Evolutionary conservation across 2,888 invertebrate species (phyloP).

Genomic region (Ochlodes sylvanus): DNA sequence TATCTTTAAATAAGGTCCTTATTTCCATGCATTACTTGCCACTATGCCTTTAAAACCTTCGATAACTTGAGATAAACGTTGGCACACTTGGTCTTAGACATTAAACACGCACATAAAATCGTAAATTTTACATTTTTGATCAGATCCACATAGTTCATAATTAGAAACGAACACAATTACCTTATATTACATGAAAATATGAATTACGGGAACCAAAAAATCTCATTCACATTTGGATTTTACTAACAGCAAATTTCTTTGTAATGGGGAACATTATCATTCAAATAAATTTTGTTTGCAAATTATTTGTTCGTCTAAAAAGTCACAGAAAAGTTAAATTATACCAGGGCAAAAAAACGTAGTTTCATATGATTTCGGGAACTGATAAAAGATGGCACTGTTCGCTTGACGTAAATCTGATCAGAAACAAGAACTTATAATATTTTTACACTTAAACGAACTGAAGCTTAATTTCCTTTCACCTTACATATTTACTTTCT

Average conservation of each 20-base stretch:
- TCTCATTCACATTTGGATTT: not conserved
- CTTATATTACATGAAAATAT: slow-evolving; percentile 22
- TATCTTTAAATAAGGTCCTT: too few relatives aligned
- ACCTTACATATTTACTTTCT: too few relatives aligned
- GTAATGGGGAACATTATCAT: slow-evolving; percentile 6
- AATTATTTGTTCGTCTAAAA: too few relatives aligned
- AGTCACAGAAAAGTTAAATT: too few relatives aligned
- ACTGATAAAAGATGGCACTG: too few relatives aligned
- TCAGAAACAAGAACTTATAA: too few relatives aligned
- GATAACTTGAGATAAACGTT: not conserved
- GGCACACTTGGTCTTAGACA: not conserved
- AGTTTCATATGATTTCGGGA: too few relatives aligned
- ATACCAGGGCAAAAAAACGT: too few relatives aligned
- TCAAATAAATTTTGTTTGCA: not conserved
- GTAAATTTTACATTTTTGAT: not conserved
- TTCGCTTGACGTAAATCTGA: too few relatives aligned
- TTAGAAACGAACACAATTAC: not conserved
- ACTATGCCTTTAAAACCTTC: not conserved
- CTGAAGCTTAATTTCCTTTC: too few relatives aligned
- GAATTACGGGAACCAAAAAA: slow-evolving; percentile 22
- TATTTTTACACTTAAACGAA: too few relatives aligned
- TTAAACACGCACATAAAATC: not conserved
- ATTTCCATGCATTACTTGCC: too few relatives aligned
- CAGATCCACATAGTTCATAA: not conserved
- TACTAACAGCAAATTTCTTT: not conserved